Conservation (phyloP, 2,797 vertebrate species). For the Vireo griseus region DNA sequence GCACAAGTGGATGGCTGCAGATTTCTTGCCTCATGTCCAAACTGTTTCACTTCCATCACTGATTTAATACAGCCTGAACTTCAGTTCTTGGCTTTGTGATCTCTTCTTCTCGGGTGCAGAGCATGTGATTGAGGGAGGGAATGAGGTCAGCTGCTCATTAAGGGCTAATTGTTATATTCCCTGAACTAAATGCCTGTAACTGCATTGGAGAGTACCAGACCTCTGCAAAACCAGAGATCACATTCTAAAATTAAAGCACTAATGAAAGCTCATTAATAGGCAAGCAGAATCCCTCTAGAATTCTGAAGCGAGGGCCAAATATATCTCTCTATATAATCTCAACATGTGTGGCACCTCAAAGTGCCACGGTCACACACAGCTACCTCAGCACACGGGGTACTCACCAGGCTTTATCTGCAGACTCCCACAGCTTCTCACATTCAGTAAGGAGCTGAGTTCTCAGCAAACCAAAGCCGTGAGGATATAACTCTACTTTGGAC, state of each 20-base stretch:
- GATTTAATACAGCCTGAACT: neutral
- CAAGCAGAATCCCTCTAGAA: neutral
- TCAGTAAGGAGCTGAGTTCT: neutral
- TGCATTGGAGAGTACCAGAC: neutral
- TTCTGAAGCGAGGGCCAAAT: neutral
- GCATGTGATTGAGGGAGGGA: neutral
- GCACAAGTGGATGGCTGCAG: neutral
- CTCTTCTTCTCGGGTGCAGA: neutral
- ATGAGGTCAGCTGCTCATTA: constrained; percentile 18
- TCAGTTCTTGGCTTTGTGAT: neutral
- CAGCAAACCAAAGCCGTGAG: neutral
- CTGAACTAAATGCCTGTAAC: neutral
- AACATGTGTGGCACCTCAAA: rapidly evolving
- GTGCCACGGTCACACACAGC: neutral
- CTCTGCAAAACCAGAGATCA: neutral
- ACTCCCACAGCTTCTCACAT: neutral
- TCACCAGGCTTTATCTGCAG: neutral
- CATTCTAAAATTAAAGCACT: neutral
- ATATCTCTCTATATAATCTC: neutral
- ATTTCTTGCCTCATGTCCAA: neutral
- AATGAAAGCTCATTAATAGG: constrained; percentile 34
- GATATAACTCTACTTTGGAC: neutral
- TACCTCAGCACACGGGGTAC: rapidly evolving
- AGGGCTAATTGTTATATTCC: neutral
- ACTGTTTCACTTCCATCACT: rapidly evolving